Base-by-base conservation (phyloP, 2,797 vertebrate species). In the Coendou prehensilis region DNA sequence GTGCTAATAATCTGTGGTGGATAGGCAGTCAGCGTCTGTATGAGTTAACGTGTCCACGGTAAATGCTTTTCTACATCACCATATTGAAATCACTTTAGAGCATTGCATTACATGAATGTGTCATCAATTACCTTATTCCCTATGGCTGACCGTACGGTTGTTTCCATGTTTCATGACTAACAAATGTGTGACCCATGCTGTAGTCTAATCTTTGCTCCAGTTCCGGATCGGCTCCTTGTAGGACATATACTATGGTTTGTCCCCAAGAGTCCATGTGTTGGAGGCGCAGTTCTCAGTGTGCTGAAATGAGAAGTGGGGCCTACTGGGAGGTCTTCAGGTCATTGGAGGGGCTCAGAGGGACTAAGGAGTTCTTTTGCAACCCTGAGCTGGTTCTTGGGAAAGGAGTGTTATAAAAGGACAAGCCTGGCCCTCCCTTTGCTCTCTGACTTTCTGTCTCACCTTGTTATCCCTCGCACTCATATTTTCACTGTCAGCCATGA, bases 91-190 rank as follows among this genome's bases (percentile, higher is more conserved):
- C 61, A 4, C 52, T 71, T 14, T 15, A 57, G 47, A 69, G 30
- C 1, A 17, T 57, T 56, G 37, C 61, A 52, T 47, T 84, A n/a
- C 93, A 80, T 57, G 45, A 61, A 80, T 79, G 10, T 33, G 54
- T 28, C 30, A 41, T 63, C 75, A 93, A 88, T 81, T 88, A 91
- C 82, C 71, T 23, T 64, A n/a, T n/a, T 10, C 59, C 45, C 73
- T 30, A 26, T 18, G 37, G 5, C 26, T 59, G 47, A 18, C 18
- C 59, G n/a, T 88, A 37, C 47, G 67, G 45, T n/a, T 71, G 18
- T 81, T 92, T n/a, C 14, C 61, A 47, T 87, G 87, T 88, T 89
- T 89, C 47, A 50, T 81, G 6, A 86, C 41, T 79, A 80, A 83
- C 54, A 87, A 81, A 87, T 22, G 33, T 71, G 50, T 33, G 73